Conservation (phyloP, 2,797 vertebrate species). For the Centroberyx gerrardi region DNA sequence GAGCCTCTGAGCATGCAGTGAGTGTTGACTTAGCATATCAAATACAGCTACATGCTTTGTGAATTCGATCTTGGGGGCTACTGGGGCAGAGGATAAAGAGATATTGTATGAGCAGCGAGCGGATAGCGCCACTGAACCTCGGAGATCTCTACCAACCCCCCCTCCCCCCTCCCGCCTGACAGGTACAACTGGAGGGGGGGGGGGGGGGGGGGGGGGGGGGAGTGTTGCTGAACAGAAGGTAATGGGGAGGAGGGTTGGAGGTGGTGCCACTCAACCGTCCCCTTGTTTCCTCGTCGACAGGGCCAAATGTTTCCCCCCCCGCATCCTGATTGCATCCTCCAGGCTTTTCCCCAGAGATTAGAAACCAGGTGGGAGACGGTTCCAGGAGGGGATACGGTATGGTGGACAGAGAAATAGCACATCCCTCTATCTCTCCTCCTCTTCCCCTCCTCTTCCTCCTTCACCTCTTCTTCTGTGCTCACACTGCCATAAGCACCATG, state of each 20-base stretch:
- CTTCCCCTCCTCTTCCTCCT: slow-evolving; percentile 6
- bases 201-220: background rate
- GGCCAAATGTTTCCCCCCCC: slow-evolving; percentile 47
- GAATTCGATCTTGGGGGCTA: slow-evolving; percentile 25
- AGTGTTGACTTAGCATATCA: slow-evolving; percentile 29
- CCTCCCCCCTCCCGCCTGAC: slow-evolving; percentile 39
- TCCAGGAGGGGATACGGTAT: slow-evolving; percentile 48
- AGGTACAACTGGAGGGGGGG: slow-evolving; percentile 52
- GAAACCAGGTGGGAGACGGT: slow-evolving; percentile 34
- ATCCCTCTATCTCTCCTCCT: slow-evolving; percentile 43
- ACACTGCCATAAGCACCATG: slow-evolving; percentile 61
- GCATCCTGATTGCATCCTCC: slow-evolving; percentile 69
- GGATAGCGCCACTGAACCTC: slow-evolving; percentile 37
- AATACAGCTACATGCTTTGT: slow-evolving; percentile 18
- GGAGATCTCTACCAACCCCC: slow-evolving; percentile 44
- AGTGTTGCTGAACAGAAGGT: slow-evolving; percentile 21
- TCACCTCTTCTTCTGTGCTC: slow-evolving; percentile 49
- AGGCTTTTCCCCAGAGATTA: slow-evolving; percentile 64
- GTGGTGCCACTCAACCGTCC: slow-evolving; percentile 62
- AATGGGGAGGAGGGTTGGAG: slow-evolving; percentile 19
- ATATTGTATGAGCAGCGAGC: slow-evolving; percentile 44
- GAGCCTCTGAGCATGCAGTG: slow-evolving; percentile 33
- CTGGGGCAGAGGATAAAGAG: slow-evolving; percentile 54
- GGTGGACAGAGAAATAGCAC: slow-evolving; percentile 59
- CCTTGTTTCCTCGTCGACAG: slow-evolving; percentile 60